Conservation (phyloP, 1,140 invertebrate species). For the Wasmannia auropunctata region DNA sequence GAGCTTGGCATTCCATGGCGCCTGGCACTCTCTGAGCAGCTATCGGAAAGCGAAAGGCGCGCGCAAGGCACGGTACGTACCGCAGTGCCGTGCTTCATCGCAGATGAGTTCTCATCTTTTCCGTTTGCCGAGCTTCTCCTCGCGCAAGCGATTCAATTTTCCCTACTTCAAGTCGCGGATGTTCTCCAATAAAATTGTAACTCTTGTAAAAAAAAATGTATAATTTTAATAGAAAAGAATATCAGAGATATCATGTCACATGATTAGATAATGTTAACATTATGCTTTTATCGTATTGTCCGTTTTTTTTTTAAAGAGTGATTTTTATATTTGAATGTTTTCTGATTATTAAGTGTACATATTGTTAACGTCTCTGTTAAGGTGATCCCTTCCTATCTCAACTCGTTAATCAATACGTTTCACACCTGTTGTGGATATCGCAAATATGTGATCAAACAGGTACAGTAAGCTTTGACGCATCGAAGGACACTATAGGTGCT, state of each 20-base stretch:
- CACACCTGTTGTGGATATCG: constrained; percentile 26
- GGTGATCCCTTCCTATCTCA: background rate
- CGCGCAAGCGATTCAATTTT: constrained; percentile 43
- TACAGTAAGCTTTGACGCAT: constrained; percentile 55
- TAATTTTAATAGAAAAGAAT: background rate
- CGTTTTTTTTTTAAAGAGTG: background rate
- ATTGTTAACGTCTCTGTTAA: background rate
- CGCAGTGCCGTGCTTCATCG: constrained; percentile 2
- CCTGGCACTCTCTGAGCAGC: constrained; percentile 16
- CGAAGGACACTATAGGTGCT: constrained; percentile 70
- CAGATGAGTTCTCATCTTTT: constrained; percentile 47
- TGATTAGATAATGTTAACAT: background rate
- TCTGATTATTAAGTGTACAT: background rate
- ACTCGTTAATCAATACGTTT: constrained; percentile 23
- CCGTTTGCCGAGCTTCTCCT: background rate
- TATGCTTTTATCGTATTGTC: background rate
- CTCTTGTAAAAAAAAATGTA: background rate
- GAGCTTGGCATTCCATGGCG: constrained; percentile 52
- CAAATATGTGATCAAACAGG: constrained; percentile 51
- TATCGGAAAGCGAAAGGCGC: constrained; percentile 36
- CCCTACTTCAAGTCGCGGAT: background rate
- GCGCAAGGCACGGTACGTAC: background rate
- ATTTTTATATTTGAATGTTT: background rate
- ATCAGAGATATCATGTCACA: background rate
- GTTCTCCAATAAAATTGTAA: constrained; percentile 33